Evolutionary conservation across 2,888 invertebrate species (phyloP).

Genomic region (Aspidapion aeneum): DNA sequence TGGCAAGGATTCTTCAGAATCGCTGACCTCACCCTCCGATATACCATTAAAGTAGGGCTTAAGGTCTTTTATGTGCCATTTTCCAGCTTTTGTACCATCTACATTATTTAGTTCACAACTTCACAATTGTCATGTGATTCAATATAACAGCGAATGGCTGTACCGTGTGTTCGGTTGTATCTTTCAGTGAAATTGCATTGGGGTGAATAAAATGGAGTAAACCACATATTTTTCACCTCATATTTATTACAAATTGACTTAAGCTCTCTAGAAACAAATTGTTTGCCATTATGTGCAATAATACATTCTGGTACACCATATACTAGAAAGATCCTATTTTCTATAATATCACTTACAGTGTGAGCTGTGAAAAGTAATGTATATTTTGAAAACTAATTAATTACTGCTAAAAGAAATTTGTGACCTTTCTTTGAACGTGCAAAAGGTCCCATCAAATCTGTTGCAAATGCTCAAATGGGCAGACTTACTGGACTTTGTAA

Average conservation of each 20-base stretch:
- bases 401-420: no score
- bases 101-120: neutral
- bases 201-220: constrained; percentile 4
- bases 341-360: no score
- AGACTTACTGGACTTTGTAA: no score
- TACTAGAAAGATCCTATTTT: constrained; percentile 1
- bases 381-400: no score
- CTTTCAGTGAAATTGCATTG: constrained; percentile 8
- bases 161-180: constrained; percentile 2
- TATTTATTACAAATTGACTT: constrained; percentile 4
- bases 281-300: constrained; percentile 9
- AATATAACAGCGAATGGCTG: constrained; percentile 8
- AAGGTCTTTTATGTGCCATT: neutral
- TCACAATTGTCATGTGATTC: constrained; percentile 8
- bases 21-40: neutral
- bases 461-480: no score
- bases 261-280: constrained; percentile 8
- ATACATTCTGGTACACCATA: constrained; percentile 10
- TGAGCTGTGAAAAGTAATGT: no score
- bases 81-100: neutral
- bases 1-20: neutral
- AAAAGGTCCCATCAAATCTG: no score
- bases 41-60: neutral
- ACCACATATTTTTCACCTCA: constrained; percentile 15
- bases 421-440: no score